Percentiles rank a stretch among this genome's conserved stretches.
These are phyloP conservation scores for Pollachius pollachius DNA, from an alignment of 2,113 vertebrate genomes.

Conservation along the genomic window DNA sequence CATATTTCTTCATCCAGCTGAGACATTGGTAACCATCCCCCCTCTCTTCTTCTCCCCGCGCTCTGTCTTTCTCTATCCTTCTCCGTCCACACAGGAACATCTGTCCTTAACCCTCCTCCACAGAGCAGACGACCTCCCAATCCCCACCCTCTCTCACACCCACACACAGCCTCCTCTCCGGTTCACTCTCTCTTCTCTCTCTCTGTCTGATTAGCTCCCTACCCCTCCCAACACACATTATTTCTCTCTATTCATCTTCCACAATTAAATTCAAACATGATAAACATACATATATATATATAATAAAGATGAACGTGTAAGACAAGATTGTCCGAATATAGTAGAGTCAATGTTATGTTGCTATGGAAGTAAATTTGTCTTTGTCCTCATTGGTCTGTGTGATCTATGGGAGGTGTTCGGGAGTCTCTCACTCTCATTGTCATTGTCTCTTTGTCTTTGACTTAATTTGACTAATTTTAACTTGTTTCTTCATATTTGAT, in stretches of 20 bases:
- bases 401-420: too few relatives aligned
- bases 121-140: slow-evolving; percentile 53
- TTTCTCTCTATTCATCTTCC: neutral
- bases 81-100: slow-evolving; percentile 26
- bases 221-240: neutral
- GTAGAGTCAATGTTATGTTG: too few relatives aligned
- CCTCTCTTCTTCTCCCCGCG: neutral
- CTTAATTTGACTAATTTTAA: too few relatives aligned
- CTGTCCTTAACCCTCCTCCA: slow-evolving; percentile 59
- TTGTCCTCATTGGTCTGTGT: too few relatives aligned
- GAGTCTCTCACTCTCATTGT: too few relatives aligned
- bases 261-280: neutral
- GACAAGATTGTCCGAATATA: too few relatives aligned
- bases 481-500: too few relatives aligned
- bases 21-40: slow-evolving; percentile 46
- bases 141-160: slow-evolving; percentile 56
- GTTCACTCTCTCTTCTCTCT: slow-evolving; percentile 9
- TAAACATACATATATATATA: too few relatives aligned
- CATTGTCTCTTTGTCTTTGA: too few relatives aligned
- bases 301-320: too few relatives aligned
- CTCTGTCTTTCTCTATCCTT: neutral
- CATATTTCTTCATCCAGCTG: slow-evolving; percentile 61
- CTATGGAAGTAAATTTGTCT: too few relatives aligned
- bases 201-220: slow-evolving; percentile 66
- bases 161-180: slow-evolving; percentile 41